phyloP scores from a whole-genome alignment of 1,140 invertebrate species.

The Ceratoteleas bidentatus region DNA sequence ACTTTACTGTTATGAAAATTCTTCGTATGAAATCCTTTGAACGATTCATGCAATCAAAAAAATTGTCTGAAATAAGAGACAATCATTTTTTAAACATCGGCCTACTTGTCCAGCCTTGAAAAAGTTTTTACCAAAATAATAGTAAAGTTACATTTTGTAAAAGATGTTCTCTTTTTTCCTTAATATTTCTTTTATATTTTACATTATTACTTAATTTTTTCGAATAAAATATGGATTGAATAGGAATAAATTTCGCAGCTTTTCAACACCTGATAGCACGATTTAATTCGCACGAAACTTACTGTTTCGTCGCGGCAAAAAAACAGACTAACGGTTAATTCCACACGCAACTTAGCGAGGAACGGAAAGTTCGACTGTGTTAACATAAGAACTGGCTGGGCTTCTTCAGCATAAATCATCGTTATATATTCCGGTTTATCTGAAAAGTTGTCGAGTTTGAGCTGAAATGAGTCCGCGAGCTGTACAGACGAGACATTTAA shows the following conservation, averaged over 20 bases:
- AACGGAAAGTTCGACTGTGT: slow-evolving; percentile 47
- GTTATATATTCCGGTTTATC: slow-evolving; percentile 63
- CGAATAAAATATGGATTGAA: background rate
- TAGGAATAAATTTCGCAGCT: slow-evolving; percentile 11
- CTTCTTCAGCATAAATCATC: slow-evolving; percentile 55
- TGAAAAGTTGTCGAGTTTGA: slow-evolving; percentile 59
- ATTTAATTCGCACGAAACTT: slow-evolving; percentile 52
- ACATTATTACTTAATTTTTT: background rate
- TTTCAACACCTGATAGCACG: slow-evolving; percentile 38
- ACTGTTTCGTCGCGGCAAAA: slow-evolving; percentile 28
- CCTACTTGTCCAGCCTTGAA: no score
- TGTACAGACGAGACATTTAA: slow-evolving; percentile 64
- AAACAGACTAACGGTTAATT: slow-evolving; percentile 34
- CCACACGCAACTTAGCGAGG: slow-evolving; percentile 31
- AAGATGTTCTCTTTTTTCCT: no score
- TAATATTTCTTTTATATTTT: no score
- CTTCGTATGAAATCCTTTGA: no score
- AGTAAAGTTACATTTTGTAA: no score
- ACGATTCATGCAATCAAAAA: no score
- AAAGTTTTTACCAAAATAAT: no score
- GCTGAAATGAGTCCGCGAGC: slow-evolving; percentile 58
- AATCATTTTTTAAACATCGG: no score
- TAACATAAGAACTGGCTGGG: slow-evolving; percentile 33
- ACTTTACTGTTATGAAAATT: no score
- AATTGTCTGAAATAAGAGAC: no score